phyloP scores from a whole-genome alignment of 2,888 invertebrate species.

The Alsophila aescularia region DNA sequence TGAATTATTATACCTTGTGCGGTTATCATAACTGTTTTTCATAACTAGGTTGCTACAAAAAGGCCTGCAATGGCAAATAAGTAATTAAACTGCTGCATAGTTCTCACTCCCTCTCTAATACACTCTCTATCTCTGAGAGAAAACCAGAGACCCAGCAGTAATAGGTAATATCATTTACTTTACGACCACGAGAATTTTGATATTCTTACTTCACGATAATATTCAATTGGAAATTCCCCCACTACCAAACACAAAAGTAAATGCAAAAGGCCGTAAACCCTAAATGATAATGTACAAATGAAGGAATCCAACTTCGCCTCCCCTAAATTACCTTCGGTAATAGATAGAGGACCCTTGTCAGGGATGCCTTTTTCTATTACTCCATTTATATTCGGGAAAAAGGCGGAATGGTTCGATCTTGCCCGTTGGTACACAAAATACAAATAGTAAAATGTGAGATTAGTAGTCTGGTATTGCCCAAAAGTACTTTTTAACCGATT shows the following conservation, averaged over 20 bases:
- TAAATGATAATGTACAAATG: slow-evolving; percentile 37
- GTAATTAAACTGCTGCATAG: too few relatives aligned
- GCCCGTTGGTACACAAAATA: neutral
- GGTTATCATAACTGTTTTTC: too few relatives aligned
- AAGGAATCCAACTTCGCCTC: slow-evolving; percentile 27
- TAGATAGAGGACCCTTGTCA: slow-evolving; percentile 53
- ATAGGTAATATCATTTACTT: too few relatives aligned
- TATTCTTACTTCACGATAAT: too few relatives aligned
- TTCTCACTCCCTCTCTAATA: too few relatives aligned
- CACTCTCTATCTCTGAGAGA: too few relatives aligned
- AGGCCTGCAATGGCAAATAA: too few relatives aligned
- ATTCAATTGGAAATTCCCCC: neutral
- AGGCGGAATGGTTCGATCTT: slow-evolving; percentile 24
- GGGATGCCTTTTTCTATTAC: slow-evolving; percentile 46
- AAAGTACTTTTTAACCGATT: too few relatives aligned
- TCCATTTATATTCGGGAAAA: slow-evolving; percentile 37
- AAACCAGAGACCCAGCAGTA: too few relatives aligned
- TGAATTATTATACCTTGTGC: too few relatives aligned
- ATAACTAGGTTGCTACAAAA: too few relatives aligned
- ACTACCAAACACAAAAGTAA: neutral
- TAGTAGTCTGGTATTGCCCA: neutral
- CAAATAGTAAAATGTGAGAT: neutral
- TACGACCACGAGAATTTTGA: too few relatives aligned
- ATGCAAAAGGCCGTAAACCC: slow-evolving; percentile 26
- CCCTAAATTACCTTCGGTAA: slow-evolving; percentile 48